Percentiles rank a stretch among this genome's conserved stretches.
Evolutionary conservation across 2,113 vertebrate genomes (phyloP).

Genomic region (Psophia crepitans): DNA sequence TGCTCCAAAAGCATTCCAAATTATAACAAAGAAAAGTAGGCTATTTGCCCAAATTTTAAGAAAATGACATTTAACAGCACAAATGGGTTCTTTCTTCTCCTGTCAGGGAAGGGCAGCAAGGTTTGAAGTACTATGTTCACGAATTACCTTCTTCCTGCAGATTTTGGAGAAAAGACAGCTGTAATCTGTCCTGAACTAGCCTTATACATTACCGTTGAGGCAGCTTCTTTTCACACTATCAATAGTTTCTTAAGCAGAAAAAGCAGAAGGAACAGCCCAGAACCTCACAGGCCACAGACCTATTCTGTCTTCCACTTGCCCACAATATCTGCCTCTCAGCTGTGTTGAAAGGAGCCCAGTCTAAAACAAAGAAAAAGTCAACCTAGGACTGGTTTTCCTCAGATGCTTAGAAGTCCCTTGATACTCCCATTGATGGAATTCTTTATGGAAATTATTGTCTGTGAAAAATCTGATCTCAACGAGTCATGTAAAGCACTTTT

Average conservation of each 20-base stretch:
- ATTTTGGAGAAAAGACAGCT: not conserved
- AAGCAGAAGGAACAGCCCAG: not conserved
- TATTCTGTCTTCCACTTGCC: not conserved
- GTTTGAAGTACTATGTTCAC: not conserved
- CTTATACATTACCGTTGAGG: not conserved
- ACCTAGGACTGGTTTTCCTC: not conserved
- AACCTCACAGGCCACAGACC: not conserved
- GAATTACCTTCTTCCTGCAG: not conserved
- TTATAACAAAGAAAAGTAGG: not conserved
- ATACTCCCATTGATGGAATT: not conserved
- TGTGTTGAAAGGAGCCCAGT: not conserved
- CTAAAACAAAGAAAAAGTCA: not conserved
- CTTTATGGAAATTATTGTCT: not conserved
- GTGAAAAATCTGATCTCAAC: not conserved
- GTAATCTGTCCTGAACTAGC: not conserved
- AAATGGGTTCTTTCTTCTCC: not conserved
- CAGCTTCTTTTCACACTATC: not conserved
- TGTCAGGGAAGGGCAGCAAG: not conserved
- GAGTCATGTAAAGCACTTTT: not conserved
- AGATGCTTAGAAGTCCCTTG: not conserved
- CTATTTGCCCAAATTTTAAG: not conserved
- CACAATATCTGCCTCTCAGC: not conserved
- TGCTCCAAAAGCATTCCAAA: not conserved
- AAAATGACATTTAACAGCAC: not conserved
- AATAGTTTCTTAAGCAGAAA: not conserved